Conservation (phyloP, 1,140 invertebrate genomes). For the Drosophila guanche region DNA sequence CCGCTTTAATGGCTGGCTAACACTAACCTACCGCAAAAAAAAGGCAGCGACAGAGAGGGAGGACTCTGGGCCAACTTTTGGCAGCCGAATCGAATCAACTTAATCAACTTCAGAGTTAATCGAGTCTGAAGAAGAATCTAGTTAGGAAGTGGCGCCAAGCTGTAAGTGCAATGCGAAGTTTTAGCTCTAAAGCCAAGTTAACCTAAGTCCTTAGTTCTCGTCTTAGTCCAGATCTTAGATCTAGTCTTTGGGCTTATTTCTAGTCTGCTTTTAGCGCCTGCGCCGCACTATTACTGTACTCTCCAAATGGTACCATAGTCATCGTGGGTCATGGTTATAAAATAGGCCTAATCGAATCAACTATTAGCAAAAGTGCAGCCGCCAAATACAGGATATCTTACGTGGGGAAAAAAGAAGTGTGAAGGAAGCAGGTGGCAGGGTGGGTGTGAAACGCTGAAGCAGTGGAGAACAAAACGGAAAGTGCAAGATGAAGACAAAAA, state of each 20-base stretch:
- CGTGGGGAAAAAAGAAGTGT: slow-evolving; percentile 10
- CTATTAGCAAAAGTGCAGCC: slow-evolving; percentile 70
- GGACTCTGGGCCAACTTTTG: too few relatives aligned
- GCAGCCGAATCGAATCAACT: slow-evolving; percentile 8
- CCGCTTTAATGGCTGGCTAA: slow-evolving; percentile 53
- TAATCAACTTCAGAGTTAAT: slow-evolving; percentile 26
- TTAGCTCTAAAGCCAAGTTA: too few relatives aligned
- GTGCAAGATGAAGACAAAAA: slow-evolving; percentile 57
- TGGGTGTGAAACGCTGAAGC: slow-evolving; percentile 40
- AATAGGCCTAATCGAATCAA: slow-evolving; percentile 77
- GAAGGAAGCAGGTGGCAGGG: slow-evolving; percentile 1
- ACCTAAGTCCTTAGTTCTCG: too few relatives aligned
- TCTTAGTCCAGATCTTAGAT: too few relatives aligned
- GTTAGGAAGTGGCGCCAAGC: too few relatives aligned
- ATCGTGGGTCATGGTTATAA: slow-evolving; percentile 29
- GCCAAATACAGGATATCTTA: slow-evolving; percentile 55
- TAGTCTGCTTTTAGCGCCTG: slow-evolving; percentile 52
- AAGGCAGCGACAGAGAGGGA: slow-evolving; percentile 10
- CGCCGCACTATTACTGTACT: slow-evolving; percentile 29
- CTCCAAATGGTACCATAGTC: slow-evolving; percentile 24
- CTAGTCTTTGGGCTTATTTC: too few relatives aligned
- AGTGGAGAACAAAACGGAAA: slow-evolving; percentile 39
- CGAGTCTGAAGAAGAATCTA: not conserved
- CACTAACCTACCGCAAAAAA: slow-evolving; percentile 75
- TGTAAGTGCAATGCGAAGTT: too few relatives aligned